Evolutionary conservation across 2,113 vertebrate species (phyloP), one percentile per base, ranked within the genome.

Genomic region (Lophura nycthemera): DNA sequence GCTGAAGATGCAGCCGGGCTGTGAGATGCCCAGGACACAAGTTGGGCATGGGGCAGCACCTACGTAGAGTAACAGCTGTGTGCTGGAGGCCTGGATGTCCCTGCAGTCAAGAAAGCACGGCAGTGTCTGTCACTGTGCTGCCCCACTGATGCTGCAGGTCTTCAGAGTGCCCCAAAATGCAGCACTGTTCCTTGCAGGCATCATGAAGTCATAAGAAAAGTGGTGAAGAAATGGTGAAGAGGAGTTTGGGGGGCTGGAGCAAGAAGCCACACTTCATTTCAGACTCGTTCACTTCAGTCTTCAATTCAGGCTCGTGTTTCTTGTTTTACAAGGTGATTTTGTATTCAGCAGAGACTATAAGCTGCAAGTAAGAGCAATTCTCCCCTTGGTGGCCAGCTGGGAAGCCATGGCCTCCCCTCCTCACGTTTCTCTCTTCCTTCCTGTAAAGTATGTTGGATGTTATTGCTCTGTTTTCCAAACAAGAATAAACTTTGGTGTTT

Each of bases 1-100:
- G 63, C 34, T 60, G 87, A 73, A 45, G 71, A 4, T 20, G 19
- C 2, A 17, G 16, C 0, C 0, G 7, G 15, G 27, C 70, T 34
- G 18, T 1, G 6, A 30, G 43, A 29, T 40, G 8, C 36, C 36
- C 3, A 3, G 5, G 2, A 1, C 40, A 54, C 0, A 3, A 14
- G 1, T 25, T 29, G 57, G 77, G 42, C 27, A 4, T 3, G 5
- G 8, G 18, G 54, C 67, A 45, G 24, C 1, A 34, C 24, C 30
- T n/a, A 18, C 6, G 6, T 14, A 24, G 15, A 38, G 29, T 21
- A 47, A 52, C 12, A 36, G n/a, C 19, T 20, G 0, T 34, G 27
- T 65, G 21, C 60, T 48, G 34, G 1, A 14, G 29, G 19, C 3
- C 60, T 40, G 81, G 18, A 2, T 66, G 45, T 60, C 67, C 57